These are phyloP conservation scores for Drosophila neotestacea DNA, from an alignment of 2,888 invertebrate genomes.

Conservation along the genomic window DNA sequence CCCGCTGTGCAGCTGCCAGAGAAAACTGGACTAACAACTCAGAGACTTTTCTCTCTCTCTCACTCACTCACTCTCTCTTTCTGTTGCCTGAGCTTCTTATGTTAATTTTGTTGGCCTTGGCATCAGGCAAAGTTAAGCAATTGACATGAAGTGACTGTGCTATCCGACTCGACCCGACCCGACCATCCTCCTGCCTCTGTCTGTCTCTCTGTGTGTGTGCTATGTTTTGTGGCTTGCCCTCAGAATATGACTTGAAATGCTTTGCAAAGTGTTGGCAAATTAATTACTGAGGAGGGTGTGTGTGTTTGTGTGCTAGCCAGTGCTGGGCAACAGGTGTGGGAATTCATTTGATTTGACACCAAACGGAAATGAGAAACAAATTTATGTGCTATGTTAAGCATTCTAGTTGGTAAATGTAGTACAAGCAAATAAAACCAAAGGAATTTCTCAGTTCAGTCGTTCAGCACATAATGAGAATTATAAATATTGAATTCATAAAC, in stretches of 20 bases:
- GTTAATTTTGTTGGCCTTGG: slow-evolving; percentile 70
- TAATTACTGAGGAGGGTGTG: slow-evolving; percentile 40
- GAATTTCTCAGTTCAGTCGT: neutral
- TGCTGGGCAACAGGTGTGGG: slow-evolving; percentile 49
- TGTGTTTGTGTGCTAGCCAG: slow-evolving; percentile 13
- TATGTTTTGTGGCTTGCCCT: slow-evolving; percentile 23
- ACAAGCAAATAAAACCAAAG: neutral
- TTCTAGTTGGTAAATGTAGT: neutral
- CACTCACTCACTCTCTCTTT: neutral
- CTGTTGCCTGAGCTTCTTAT: slow-evolving; percentile 46
- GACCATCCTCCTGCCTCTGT: neutral
- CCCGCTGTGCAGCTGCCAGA: slow-evolving; percentile 64
- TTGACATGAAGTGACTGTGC: slow-evolving; percentile 70
- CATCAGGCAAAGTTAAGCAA: slow-evolving; percentile 63
- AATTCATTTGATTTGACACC: slow-evolving; percentile 30
- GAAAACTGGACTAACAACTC: slow-evolving; percentile 43
- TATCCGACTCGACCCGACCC: slow-evolving; percentile 9
- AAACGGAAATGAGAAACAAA: slow-evolving; percentile 24
- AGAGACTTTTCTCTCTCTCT: neutral
- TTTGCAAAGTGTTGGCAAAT: slow-evolving; percentile 56
- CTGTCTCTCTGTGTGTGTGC: neutral
- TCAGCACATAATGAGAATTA: neutral
- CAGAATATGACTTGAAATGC: slow-evolving; percentile 30
- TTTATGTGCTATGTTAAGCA: slow-evolving; percentile 14
- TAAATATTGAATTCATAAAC: neutral